These are phyloP conservation scores for Mythimna ferrago DNA, from an alignment of 2,888 invertebrate species.

Conservation along the genomic window DNA sequence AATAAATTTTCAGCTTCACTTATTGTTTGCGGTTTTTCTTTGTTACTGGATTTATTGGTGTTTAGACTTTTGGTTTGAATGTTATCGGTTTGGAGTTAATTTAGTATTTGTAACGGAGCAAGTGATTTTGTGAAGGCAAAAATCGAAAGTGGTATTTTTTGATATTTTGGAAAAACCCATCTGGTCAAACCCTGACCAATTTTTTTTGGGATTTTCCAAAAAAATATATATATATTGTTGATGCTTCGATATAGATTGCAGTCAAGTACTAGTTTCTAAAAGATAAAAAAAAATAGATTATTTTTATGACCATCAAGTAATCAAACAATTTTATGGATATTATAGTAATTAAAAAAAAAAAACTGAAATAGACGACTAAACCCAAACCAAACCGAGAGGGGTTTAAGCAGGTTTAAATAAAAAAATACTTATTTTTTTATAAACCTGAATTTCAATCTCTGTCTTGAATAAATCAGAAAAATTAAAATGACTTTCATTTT, in stretches of 20 bases:
- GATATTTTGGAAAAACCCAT: too few relatives aligned
- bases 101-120: neutral
- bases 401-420: too few relatives aligned
- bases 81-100: neutral
- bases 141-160: neutral
- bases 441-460: neutral
- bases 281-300: too few relatives aligned
- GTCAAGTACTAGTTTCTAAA: too few relatives aligned
- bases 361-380: too few relatives aligned
- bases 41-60: constrained; percentile 32
- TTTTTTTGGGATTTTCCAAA: neutral
- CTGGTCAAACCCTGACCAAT: too few relatives aligned
- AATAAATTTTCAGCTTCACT: constrained; percentile 24
- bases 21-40: constrained; percentile 26
- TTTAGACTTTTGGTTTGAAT: constrained; percentile 19
- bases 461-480: neutral
- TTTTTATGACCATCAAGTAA: too few relatives aligned
- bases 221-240: too few relatives aligned
- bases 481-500: constrained; percentile 14
- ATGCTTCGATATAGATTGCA: too few relatives aligned
- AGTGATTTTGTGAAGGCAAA: neutral
- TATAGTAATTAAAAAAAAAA: too few relatives aligned
- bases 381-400: too few relatives aligned
- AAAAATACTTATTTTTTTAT: neutral
- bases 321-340: too few relatives aligned